Evolutionary conservation across 2,888 invertebrate genomes (phyloP).

Genomic region (Drosophila emarginata): DNA sequence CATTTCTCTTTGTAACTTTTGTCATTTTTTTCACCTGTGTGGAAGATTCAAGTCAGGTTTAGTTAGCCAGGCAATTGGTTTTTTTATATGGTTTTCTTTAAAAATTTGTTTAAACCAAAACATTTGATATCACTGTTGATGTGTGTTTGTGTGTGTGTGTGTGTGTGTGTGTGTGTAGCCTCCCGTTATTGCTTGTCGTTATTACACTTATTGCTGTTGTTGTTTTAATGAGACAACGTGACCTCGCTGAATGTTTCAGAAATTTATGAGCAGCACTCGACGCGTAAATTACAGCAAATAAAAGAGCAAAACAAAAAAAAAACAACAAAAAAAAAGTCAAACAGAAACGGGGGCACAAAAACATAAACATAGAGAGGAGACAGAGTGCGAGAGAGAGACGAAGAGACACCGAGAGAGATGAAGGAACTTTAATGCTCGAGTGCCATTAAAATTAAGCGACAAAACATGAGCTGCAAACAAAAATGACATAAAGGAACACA

Average conservation of each 20-base stretch:
- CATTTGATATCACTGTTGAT: slow-evolving; percentile 18
- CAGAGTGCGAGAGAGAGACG: slow-evolving; percentile 33
- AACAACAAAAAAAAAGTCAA: slow-evolving; percentile 54
- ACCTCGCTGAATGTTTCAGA: slow-evolving; percentile 52
- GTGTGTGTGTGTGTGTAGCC: slow-evolving; percentile 18
- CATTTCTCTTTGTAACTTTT: too few relatives aligned
- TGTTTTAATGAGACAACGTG: slow-evolving; percentile 76
- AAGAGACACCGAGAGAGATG: slow-evolving; percentile 33
- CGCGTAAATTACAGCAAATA: slow-evolving; percentile 70
- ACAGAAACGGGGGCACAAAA: slow-evolving; percentile 66
- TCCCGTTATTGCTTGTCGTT: slow-evolving; percentile 35
- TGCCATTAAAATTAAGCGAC: slow-evolving; percentile 74
- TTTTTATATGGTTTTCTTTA: neutral
- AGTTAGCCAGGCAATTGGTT: neutral
- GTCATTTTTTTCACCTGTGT: neutral
- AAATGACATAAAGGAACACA: slow-evolving; percentile 41
- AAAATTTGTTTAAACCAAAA: slow-evolving; percentile 27
- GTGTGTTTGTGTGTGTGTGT: slow-evolving; percentile 15
- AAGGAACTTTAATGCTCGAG: slow-evolving; percentile 53
- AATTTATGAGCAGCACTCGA: slow-evolving; percentile 69
- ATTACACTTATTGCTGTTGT: slow-evolving; percentile 61
- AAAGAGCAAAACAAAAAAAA: slow-evolving; percentile 68
- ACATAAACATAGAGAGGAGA: slow-evolving; percentile 57
- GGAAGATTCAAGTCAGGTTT: neutral
- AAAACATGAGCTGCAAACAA: slow-evolving; percentile 76